These are phyloP conservation scores for Drosophila rellima DNA, from an alignment of 2,888 invertebrate species.

Conservation along the genomic window DNA sequence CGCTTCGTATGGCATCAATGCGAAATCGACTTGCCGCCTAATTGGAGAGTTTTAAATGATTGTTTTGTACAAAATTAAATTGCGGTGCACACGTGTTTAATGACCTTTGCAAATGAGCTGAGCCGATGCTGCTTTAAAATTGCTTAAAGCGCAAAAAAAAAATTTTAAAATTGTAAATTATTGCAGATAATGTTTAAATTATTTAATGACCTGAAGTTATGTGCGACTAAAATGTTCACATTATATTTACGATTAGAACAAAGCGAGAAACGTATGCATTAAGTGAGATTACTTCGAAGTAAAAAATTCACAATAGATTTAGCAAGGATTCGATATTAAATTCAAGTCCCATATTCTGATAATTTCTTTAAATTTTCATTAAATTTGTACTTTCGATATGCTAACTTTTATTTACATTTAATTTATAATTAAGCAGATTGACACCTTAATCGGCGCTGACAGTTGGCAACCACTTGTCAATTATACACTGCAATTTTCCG, in stretches of 20 bases:
- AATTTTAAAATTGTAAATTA: conserved; percentile 1
- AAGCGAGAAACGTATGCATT: too few relatives aligned
- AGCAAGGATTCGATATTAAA: not conserved
- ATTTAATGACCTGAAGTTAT: conserved; percentile 2
- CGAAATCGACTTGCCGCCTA: conserved; percentile 29
- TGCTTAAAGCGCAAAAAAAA: conserved; percentile 3
- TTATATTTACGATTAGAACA: too few relatives aligned
- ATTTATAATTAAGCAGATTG: conserved; percentile 69
- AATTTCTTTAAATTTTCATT: conserved; percentile 1
- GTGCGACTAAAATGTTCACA: too few relatives aligned
- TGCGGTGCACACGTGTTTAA: conserved; percentile 43
- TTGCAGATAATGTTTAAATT: conserved; percentile 11
- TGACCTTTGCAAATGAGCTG: conserved; percentile 33
- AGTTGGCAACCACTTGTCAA: conserved; percentile 73
- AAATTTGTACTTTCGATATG: not conserved
- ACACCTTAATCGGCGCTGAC: conserved; percentile 71
- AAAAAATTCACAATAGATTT: too few relatives aligned
- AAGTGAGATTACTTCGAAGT: too few relatives aligned
- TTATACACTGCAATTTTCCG: conserved; percentile 42
- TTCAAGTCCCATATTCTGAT: not conserved
- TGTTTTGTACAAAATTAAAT: conserved; percentile 55
- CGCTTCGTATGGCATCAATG: conserved; percentile 47
- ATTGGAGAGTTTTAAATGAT: conserved; percentile 52
- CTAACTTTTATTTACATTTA: conserved; percentile 45
- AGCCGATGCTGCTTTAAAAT: conserved; percentile 5